Base-by-base conservation (phyloP, 2,888 invertebrate species). In the Neoaliturus tenellus region DNA sequence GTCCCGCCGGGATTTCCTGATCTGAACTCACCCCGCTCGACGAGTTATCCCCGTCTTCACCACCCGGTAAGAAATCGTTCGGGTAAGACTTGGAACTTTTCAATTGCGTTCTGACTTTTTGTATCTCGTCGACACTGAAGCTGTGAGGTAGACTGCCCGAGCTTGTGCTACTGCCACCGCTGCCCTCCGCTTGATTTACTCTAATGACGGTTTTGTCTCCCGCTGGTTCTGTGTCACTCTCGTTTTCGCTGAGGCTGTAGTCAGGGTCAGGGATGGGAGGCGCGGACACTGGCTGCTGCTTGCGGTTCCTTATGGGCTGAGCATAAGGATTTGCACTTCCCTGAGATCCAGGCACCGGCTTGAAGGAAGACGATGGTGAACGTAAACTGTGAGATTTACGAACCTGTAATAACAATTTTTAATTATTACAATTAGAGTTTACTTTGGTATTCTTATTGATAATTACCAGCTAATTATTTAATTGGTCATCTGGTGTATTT, bases 251-350 rank as follows among this genome's bases (percentile, higher is more conserved):
- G 91, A 97, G 94, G 90, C 97, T 97, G 91, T 97, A 97, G 90
- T 97, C 97, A 0, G 97, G 97, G 89, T 97, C 97, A 0, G 97
- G 97, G 87, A 97, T 97, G n/a, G 96, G 96, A 10, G 97, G 95
- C 0, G 93, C 93, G 23, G 86, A 86, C 41, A 85, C 85, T 48
- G 86, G 69, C 23, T 85, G 83, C 81, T 86, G 87, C 85, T 86
- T 89, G 25, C 86, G 85, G n/a, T 85, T 89, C 89, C 91, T 89
- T 55, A 93, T 90, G 0, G 93, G 93, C 87, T 93, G 93, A 41
- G 93, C 93, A 87, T 93, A 93, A 10, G 93, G 93, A 88, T 93
- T 93, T 55, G 71, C 73, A 31, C 73, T 48, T 44, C 71, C 71
- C 23, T 44, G 88, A 88, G 86, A 87, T 35, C 75, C 82, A 48